A percentile compares a stretch with the other conserved stretches of the same genome.
phyloP scores from a whole-genome alignment of 1,140 invertebrate species.

The Vanessa atalanta region DNA sequence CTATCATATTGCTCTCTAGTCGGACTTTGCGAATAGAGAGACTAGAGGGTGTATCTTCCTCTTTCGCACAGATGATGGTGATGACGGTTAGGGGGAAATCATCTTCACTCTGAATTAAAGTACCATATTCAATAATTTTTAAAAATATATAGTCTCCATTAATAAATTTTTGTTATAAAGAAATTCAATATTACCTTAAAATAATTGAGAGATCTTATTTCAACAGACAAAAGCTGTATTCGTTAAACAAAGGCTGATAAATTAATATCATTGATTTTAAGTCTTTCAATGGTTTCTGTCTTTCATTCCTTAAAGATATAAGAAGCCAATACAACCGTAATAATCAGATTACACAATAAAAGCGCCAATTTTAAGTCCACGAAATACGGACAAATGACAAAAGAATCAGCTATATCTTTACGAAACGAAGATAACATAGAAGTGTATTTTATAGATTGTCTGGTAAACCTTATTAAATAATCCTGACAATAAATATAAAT shows the following conservation, averaged over 20 bases:
- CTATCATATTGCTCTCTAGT: too few relatives aligned
- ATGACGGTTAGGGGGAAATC: too few relatives aligned
- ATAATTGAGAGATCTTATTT: conserved; percentile 12
- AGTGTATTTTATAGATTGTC: too few relatives aligned
- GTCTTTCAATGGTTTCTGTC: conserved; percentile 6
- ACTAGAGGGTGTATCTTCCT: too few relatives aligned
- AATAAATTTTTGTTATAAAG: background rate
- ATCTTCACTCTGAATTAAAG: too few relatives aligned
- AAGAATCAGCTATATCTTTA: background rate
- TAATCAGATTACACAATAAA: background rate
- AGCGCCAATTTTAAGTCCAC: background rate
- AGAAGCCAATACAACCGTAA: background rate
- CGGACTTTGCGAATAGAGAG: too few relatives aligned
- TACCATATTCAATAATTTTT: background rate
- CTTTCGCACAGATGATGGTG: too few relatives aligned
- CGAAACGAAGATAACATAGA: too few relatives aligned
- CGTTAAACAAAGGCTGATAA: conserved; percentile 9
- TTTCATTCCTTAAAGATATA: background rate
- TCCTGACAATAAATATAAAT: too few relatives aligned
- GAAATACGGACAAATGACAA: background rate
- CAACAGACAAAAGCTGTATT: conserved; percentile 2
- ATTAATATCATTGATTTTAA: conserved; percentile 14
- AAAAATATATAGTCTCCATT: background rate
- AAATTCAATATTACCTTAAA: conserved; percentile 7
- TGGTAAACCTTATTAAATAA: too few relatives aligned